Evolutionary conservation across 1,140 invertebrate species (phyloP), one percentile per base, ranked within the genome.

Genomic region (Papilio polyxenes): DNA sequence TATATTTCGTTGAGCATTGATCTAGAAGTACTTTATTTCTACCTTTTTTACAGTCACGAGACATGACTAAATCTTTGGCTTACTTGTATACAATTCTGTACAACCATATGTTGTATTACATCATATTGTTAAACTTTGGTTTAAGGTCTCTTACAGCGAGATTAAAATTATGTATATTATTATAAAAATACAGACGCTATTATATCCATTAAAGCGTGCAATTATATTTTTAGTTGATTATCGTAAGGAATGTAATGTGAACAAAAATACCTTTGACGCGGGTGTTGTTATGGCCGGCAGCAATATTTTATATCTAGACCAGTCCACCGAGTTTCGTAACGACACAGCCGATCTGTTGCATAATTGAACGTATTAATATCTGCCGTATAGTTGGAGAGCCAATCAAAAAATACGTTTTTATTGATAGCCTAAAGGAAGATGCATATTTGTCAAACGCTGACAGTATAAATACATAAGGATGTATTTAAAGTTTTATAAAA

Each of bases 311-410:
- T 80, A 80, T 80, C 78, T 80, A 80, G 78, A 80, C 78, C 78
- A 80, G 78, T 80, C 78, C 37, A 69, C 78, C 78, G 62, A 80
- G 78, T 80, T 80, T 65, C 78, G 59, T 80, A 80, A 80, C 37
- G 78, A 80, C 78, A 80, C 56, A 17, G 59, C 78, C 78, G 59
- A 65, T 80, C 59, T 48, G 78, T 80, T 80, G 78, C 78, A 80
- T 80, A 80, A 80, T 80, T 80, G 78, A 65, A 80, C 78, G 44
- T 80, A 80, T 80, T 80, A 80, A 80, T 80, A 80, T 80, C 78
- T 80, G 78, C 59, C 59, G n/a, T 62, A 31, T 31, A 44, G 59
- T 80, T 37, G 62, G 37, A n/a, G 62, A 69, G 62, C 59, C 78
- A 80, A 80, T 80, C 78, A 80, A 80, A 80, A 80, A 62, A 59